Conservation (phyloP, 1,140 invertebrate genomes). For the Anastrepha ludens region DNA sequence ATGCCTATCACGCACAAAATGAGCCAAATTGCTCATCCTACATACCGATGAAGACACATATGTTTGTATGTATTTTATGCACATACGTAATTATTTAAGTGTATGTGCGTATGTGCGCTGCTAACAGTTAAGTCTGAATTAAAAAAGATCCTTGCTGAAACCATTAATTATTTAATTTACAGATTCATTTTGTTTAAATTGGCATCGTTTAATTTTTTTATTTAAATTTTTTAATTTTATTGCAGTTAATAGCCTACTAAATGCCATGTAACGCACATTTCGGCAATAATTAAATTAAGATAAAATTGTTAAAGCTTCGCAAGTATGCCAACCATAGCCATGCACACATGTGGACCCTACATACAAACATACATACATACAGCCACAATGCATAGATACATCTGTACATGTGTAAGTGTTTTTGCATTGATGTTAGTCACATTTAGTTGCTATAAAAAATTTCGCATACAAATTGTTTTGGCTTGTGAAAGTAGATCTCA, state of each 20-base stretch:
- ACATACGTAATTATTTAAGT: background rate
- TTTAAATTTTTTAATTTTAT: constrained; percentile 12
- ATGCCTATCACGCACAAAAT: background rate
- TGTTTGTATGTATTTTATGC: background rate
- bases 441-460: constrained; percentile 11
- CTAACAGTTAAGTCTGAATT: background rate
- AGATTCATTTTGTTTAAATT: background rate
- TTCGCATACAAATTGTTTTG: constrained; percentile 12
- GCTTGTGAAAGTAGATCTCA: constrained; percentile 28
- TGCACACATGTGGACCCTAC: background rate
- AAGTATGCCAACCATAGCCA: background rate
- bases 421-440: background rate
- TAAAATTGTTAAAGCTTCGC: background rate
- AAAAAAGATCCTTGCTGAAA: background rate
- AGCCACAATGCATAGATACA: background rate
- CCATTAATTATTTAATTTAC: constrained; percentile 40
- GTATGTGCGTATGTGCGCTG: background rate
- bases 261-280: constrained; percentile 22
- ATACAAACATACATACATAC: background rate
- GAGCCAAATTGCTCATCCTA: background rate
- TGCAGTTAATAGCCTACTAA: constrained; percentile 21
- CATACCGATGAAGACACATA: background rate
- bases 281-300: constrained; percentile 48
- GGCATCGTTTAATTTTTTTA: background rate
- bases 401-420: background rate